phyloP scores from a whole-genome alignment of 2,797 vertebrate genomes.

The Calcarius lapponicus region DNA sequence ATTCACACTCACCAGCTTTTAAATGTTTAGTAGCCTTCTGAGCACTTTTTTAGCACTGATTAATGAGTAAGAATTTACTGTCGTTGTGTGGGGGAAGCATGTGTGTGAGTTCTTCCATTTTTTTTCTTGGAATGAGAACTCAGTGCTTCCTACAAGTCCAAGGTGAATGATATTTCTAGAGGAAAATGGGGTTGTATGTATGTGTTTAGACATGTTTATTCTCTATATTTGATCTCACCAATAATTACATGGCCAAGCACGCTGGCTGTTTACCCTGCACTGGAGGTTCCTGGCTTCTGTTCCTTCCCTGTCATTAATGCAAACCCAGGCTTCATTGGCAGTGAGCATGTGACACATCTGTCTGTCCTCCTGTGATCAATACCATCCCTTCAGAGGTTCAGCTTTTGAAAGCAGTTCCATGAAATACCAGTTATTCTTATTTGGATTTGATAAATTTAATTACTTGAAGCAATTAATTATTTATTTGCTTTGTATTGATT shows the following conservation, averaged over 20 bases:
- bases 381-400: slow-evolving; percentile 54
- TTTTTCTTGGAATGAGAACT: not conserved
- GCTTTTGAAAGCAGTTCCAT: slow-evolving; percentile 60
- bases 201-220: slow-evolving; percentile 42
- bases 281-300: not conserved
- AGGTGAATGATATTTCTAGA: slow-evolving; percentile 34
- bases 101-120: not conserved
- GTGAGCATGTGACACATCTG: slow-evolving; percentile 63
- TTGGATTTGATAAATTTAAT: slow-evolving; percentile 75
- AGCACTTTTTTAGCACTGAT: slow-evolving; percentile 46
- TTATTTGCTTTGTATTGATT: slow-evolving; percentile 73
- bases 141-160: not conserved
- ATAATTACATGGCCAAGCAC: slow-evolving; percentile 25
- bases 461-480: slow-evolving; percentile 75
- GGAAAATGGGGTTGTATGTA: not conserved
- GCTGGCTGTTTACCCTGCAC: slow-evolving; percentile 24
- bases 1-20: slow-evolving; percentile 51
- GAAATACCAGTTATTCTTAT: slow-evolving; percentile 74
- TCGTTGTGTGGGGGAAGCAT: not conserved
- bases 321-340: slow-evolving; percentile 49
- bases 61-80: slow-evolving; percentile 51
- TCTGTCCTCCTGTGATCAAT: slow-evolving; percentile 67
- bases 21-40: slow-evolving; percentile 65
- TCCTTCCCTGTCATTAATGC: slow-evolving; percentile 61
- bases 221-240: slow-evolving; percentile 48